These are phyloP conservation scores for Melanophora roralis DNA, from an alignment of 2,888 invertebrate genomes.

Conservation along the genomic window DNA sequence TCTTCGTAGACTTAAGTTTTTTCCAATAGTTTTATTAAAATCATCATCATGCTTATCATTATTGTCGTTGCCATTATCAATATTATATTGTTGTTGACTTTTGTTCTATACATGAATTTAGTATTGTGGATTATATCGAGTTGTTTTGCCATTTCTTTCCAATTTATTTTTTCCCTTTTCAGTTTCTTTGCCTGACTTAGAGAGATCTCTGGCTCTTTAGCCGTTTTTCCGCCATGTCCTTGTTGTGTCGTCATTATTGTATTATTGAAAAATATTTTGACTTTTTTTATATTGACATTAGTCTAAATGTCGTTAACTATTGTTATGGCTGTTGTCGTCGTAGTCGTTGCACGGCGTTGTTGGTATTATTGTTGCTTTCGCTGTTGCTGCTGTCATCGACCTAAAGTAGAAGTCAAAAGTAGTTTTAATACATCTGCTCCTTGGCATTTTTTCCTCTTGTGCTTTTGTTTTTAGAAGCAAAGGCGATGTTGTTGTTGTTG, in stretches of 20 bases:
- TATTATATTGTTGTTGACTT: constrained; percentile 39
- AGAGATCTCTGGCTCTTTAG: neutral
- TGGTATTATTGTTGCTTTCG: neutral
- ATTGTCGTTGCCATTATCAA: neutral
- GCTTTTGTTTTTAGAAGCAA: neutral
- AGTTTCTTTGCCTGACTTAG: neutral
- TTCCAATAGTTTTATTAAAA: neutral
- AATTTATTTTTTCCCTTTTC: neutral
- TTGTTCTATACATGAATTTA: constrained; percentile 48
- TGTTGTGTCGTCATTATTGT: constrained; percentile 10
- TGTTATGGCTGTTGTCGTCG: constrained; percentile 37
- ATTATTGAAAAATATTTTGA: constrained; percentile 57
- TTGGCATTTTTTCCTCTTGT: neutral
- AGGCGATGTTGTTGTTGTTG: neutral
- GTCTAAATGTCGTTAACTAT: constrained; percentile 56
- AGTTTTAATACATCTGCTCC: constrained; percentile 34
- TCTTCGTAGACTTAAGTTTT: neutral
- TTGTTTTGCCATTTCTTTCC: constrained; percentile 9
- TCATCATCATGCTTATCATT: neutral
- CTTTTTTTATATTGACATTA: constrained; percentile 55
- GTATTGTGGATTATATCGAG: constrained; percentile 40
- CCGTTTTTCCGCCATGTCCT: neutral
- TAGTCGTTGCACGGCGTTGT: neutral
- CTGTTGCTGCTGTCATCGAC: constrained; percentile 33
- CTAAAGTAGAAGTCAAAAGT: constrained; percentile 45